phyloP scores from a whole-genome alignment of 2,888 invertebrate genomes.

The Oxytorus armatus region DNA sequence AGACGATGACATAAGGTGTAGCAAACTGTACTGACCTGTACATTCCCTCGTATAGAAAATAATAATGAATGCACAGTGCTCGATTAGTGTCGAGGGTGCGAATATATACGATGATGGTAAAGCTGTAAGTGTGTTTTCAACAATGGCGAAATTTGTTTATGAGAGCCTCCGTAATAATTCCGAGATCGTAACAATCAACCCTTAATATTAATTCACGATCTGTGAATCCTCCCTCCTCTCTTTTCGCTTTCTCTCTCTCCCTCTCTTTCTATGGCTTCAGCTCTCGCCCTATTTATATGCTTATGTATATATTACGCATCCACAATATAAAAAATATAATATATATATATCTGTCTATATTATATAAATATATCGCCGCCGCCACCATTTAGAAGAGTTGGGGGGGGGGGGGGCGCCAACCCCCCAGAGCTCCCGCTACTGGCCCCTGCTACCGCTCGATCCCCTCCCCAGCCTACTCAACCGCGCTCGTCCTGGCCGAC shows the following conservation, averaged over 20 bases:
- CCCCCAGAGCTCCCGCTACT: too few relatives aligned
- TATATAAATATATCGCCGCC: constrained; percentile 2
- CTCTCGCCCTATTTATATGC: not conserved
- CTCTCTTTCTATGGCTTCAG: not conserved
- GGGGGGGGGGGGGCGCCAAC: too few relatives aligned
- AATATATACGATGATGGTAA: not conserved
- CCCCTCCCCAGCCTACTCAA: too few relatives aligned
- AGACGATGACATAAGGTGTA: too few relatives aligned
- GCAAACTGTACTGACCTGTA: too few relatives aligned
- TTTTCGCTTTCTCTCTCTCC: not conserved
- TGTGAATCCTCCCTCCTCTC: not conserved
- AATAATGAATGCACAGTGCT: not conserved
- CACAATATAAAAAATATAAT: not conserved
- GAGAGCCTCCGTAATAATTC: constrained; percentile 14
- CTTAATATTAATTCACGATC: constrained; percentile 33
- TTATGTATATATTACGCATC: not conserved
- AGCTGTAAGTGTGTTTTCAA: not conserved
- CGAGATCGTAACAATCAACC: constrained; percentile 18
- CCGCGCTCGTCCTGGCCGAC: too few relatives aligned
- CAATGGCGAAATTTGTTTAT: constrained; percentile 13
- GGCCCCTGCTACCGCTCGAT: too few relatives aligned
- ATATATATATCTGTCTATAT: not conserved
- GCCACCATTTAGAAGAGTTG: too few relatives aligned
- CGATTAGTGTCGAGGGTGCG: not conserved
- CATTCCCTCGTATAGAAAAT: too few relatives aligned